A percentile compares a stretch with the other conserved stretches of the same genome.
Evolutionary conservation across 2,888 invertebrate genomes (phyloP).

Genomic region (Plagodis pulveraria): DNA sequence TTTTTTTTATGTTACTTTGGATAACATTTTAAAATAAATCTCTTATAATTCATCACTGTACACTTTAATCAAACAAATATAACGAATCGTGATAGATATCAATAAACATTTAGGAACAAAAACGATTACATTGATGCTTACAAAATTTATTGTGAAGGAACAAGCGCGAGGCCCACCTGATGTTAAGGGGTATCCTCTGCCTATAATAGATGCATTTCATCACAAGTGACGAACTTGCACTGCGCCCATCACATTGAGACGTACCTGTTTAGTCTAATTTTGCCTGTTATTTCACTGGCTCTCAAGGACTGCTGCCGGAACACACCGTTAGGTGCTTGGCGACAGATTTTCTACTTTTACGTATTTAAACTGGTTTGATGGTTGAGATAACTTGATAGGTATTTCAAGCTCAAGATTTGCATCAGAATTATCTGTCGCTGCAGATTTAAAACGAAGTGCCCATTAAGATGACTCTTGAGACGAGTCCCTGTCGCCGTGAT

Average conservation of each 20-base stretch:
- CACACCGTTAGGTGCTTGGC: too few species aligned
- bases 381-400: slow-evolving; percentile 9
- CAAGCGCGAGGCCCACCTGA: too few species aligned
- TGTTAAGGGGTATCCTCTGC: too few species aligned
- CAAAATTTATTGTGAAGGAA: too few species aligned
- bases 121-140: slow-evolving; percentile 19
- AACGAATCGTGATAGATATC: slow-evolving; percentile 17
- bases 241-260: too few species aligned
- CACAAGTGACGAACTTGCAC: too few species aligned
- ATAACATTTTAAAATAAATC: slow-evolving; percentile 18
- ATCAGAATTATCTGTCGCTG: slow-evolving; percentile 5
- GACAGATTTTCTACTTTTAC: too few species aligned
- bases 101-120: slow-evolving; percentile 14
- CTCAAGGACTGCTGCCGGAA: too few species aligned
- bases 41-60: slow-evolving; percentile 12
- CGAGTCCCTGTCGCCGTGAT: slow-evolving; percentile 22
- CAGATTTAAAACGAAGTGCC: slow-evolving; percentile 2
- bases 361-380: slow-evolving; percentile 22
- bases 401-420: slow-evolving; percentile 19
- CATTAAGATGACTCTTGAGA: too few species aligned
- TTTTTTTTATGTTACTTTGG: slow-evolving; percentile 10
- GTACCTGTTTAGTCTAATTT: too few species aligned
- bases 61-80: slow-evolving; percentile 14
- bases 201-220: too few species aligned
- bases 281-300: too few species aligned